These are phyloP conservation scores for Pachyramphus minor DNA, from an alignment of 2,113 vertebrate genomes.

Conservation along the genomic window DNA sequence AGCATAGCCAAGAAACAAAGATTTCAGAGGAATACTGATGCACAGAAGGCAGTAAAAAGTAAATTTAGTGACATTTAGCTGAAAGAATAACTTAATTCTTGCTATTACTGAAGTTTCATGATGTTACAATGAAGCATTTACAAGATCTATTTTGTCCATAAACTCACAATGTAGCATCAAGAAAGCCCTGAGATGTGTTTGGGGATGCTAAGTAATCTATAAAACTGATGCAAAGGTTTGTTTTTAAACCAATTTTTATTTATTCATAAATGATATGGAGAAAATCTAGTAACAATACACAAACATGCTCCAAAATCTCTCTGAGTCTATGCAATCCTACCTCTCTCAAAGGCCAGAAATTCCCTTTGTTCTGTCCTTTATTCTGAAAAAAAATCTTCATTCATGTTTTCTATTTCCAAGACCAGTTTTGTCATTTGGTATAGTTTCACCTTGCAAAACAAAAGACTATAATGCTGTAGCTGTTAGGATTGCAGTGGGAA, in stretches of 20 bases:
- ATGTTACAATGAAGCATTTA: neutral
- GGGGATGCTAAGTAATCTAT: neutral
- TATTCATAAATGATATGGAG: neutral
- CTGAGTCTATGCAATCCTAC: neutral
- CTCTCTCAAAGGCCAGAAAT: neutral
- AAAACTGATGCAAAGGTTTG: neutral
- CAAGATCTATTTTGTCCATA: neutral
- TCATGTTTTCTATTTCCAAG: neutral
- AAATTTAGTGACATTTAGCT: neutral
- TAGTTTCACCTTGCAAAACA: neutral
- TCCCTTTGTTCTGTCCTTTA: neutral
- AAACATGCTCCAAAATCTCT: neutral
- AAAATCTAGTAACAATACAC: neutral
- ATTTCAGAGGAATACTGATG: neutral
- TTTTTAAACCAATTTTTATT: neutral
- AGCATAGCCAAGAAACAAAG: neutral
- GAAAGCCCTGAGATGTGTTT: neutral
- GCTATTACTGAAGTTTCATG: neutral
- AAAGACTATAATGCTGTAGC: neutral
- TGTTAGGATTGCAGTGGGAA: neutral
- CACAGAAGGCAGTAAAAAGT: neutral
- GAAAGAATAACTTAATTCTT: neutral
- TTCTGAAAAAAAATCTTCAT: neutral
- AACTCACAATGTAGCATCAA: neutral
- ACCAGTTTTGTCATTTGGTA: neutral